Evolutionary conservation across 1,140 invertebrate species (phyloP).

Genomic region (Drosophila pruinosa): DNA sequence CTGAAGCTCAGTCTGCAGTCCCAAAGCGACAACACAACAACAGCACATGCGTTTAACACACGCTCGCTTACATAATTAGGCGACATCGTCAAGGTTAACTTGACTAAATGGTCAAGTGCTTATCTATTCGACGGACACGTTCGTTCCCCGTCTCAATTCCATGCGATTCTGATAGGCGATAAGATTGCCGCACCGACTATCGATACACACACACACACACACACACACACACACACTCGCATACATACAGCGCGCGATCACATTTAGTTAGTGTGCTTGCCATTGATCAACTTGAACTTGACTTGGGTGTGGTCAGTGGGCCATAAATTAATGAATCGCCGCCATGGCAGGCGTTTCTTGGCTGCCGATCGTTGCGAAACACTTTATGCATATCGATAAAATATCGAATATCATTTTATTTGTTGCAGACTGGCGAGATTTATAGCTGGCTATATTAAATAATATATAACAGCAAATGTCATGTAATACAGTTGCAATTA

Average conservation of each 20-base stretch:
- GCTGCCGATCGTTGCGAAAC: neutral
- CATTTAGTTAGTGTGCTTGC: conserved; percentile 11
- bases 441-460: too few relatives aligned
- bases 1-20: conserved; percentile 4
- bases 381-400: neutral
- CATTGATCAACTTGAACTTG: conserved; percentile 42
- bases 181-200: conserved; percentile 4
- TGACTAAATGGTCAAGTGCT: conserved; percentile 43
- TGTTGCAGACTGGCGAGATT: too few relatives aligned
- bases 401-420: neutral
- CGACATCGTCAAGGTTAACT: conserved; percentile 38
- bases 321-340: conserved; percentile 26
- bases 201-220: neutral
- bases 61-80: conserved; percentile 37
- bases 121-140: conserved; percentile 10
- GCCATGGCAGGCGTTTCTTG: too few relatives aligned
- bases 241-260: neutral
- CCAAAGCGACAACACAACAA: neutral
- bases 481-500: too few relatives aligned
- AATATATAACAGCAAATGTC: too few relatives aligned
- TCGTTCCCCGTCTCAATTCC: neutral
- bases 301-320: conserved; percentile 40
- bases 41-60: neutral
- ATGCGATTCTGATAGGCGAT: conserved; percentile 26
- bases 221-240: neutral